phyloP scores from a whole-genome alignment of 2,113 vertebrate species.

The Cyprinodon brontotheroides region DNA sequence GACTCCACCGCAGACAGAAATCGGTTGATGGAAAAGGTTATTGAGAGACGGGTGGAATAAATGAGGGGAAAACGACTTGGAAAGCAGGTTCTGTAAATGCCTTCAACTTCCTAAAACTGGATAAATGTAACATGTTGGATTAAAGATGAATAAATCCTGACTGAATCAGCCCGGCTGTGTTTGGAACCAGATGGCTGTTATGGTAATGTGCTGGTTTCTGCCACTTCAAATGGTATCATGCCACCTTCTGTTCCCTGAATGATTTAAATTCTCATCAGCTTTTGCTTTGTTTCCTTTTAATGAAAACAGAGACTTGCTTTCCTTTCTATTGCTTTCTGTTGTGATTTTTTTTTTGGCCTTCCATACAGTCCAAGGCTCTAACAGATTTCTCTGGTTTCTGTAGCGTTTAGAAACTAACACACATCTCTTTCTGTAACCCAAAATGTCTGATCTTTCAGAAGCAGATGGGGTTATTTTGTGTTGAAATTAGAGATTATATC shows the following conservation, averaged over 20 bases:
- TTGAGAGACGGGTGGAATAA: not conserved
- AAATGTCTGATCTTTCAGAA: too few relatives aligned
- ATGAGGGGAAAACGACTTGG: not conserved
- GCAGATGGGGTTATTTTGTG: too few relatives aligned
- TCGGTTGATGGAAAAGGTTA: not conserved
- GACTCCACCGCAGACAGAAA: not conserved
- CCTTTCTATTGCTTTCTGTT: not conserved
- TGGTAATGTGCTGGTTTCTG: constrained; percentile 51
- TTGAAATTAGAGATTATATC: too few relatives aligned
- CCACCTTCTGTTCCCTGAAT: constrained; percentile 31
- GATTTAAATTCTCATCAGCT: constrained; percentile 6
- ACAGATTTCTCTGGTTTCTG: too few relatives aligned
- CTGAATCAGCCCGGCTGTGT: not conserved
- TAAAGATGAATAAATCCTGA: not conserved
- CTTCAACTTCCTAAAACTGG: not conserved
- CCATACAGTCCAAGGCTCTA: too few relatives aligned
- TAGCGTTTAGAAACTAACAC: too few relatives aligned
- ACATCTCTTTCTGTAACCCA: too few relatives aligned
- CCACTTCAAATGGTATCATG: constrained; percentile 37
- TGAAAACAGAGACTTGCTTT: not conserved
- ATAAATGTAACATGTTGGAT: not conserved
- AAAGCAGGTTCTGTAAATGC: not conserved
- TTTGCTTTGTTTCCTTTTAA: not conserved
- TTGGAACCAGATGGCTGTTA: constrained; percentile 54
- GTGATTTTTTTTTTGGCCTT: too few relatives aligned